Conservation (phyloP, 2,888 invertebrate species). For the Rotaria macrura region DNA sequence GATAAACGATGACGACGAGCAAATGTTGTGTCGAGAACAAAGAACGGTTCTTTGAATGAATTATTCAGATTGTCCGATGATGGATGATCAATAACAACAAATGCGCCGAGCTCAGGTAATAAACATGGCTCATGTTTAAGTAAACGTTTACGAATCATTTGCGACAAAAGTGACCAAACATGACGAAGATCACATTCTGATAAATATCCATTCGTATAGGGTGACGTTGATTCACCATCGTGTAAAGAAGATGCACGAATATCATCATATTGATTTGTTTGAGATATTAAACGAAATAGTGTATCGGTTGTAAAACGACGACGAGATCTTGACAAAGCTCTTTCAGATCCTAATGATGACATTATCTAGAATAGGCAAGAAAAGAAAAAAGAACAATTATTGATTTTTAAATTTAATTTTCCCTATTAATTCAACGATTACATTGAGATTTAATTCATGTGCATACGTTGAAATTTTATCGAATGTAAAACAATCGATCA, state of each 20-base stretch:
- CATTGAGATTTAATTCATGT: too few relatives aligned
- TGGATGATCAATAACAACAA: constrained; percentile 9
- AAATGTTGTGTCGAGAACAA: constrained; percentile 13
- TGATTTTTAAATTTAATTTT: too few relatives aligned
- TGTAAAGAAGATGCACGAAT: neutral
- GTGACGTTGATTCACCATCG: neutral
- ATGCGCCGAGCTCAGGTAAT: constrained; percentile 1
- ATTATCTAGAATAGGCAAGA: neutral
- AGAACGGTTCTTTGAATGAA: constrained; percentile 1
- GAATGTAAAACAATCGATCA: too few relatives aligned
- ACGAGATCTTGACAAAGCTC: neutral
- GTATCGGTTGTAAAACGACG: neutral
- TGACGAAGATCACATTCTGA: neutral
- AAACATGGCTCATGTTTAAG: constrained; percentile 7
- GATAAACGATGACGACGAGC: constrained; percentile 16
- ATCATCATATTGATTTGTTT: neutral
- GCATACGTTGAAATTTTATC: too few relatives aligned
- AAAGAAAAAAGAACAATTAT: too few relatives aligned
- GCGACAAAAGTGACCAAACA: constrained; percentile 8
- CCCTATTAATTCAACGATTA: too few relatives aligned
- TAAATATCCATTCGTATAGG: neutral
- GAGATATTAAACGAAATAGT: neutral
- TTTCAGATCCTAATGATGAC: neutral
- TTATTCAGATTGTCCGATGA: neutral
- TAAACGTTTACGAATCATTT: constrained; percentile 8